Evolutionary conservation across 2,888 invertebrate genomes (phyloP).

Genomic region (Hydrotaea cyrtoneurina): DNA sequence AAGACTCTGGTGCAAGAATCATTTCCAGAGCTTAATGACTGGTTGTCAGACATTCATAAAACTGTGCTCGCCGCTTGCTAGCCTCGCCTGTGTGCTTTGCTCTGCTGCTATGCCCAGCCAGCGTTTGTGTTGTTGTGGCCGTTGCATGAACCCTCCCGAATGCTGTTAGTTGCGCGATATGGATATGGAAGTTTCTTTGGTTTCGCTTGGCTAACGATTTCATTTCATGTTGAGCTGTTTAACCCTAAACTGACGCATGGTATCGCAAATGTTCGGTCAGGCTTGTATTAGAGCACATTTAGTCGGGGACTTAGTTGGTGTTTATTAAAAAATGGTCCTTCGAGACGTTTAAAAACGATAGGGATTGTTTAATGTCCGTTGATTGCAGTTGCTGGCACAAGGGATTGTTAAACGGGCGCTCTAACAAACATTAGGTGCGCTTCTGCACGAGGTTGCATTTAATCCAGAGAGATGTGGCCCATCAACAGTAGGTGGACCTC

Average conservation of each 20-base stretch:
- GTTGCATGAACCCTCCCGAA: too few species aligned
- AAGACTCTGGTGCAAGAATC: neutral
- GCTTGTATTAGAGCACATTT: too few species aligned
- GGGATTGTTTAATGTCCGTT: too few species aligned
- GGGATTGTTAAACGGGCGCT: too few species aligned
- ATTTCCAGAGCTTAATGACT: constrained; percentile 15
- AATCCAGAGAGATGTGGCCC: too few species aligned
- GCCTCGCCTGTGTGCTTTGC: neutral
- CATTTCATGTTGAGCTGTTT: neutral
- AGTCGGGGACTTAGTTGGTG: too few species aligned
- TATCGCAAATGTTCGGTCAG: neutral
- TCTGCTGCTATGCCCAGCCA: neutral
- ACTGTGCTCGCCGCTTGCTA: neutral
- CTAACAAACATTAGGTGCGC: too few species aligned
- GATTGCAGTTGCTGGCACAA: too few species aligned
- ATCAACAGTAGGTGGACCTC: too few species aligned
- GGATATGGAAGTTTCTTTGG: neutral
- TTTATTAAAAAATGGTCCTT: too few species aligned
- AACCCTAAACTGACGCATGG: neutral
- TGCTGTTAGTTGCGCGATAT: neutral
- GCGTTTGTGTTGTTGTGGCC: neutral
- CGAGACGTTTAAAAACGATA: too few species aligned
- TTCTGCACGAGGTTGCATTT: too few species aligned
- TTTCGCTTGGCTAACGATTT: neutral
- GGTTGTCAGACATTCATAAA: constrained; percentile 13